Percentiles rank a stretch among this genome's conserved stretches.
phyloP scores from a whole-genome alignment of 2,797 vertebrate genomes.

The Chromis chromis region DNA sequence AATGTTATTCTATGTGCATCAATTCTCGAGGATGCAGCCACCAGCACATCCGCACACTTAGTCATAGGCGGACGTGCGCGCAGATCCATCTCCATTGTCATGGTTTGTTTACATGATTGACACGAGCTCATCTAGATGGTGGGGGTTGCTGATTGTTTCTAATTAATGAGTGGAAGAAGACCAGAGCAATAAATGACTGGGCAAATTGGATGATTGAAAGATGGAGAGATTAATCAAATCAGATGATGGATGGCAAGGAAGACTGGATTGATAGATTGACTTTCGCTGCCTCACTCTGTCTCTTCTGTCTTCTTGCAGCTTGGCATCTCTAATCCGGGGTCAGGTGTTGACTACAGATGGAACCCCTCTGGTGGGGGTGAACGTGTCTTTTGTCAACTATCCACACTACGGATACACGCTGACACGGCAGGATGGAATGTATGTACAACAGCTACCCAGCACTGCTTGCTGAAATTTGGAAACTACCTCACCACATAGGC shows the following conservation, averaged over 20 bases:
- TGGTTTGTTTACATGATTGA: conserved; percentile 74
- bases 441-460: conserved; percentile 82
- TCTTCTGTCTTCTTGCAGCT: conserved; percentile 82
- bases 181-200: conserved; percentile 63
- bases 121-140: conserved; percentile 57
- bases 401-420: conserved; percentile 98
- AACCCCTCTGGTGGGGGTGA: conserved; percentile 97
- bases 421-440: conserved; percentile 99
- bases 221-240: conserved; percentile 75
- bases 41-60: not conserved
- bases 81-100: conserved; percentile 53
- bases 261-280: conserved; percentile 54
- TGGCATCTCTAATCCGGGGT: conserved; percentile 96
- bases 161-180: conserved; percentile 75
- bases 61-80: not conserved
- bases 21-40: not conserved
- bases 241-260: conserved; percentile 69
- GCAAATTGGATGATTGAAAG: conserved; percentile 78
- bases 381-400: conserved; percentile 99
- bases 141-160: conserved; percentile 67
- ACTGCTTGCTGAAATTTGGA: conserved; percentile 58
- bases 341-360: conserved; percentile 98
- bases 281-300: conserved; percentile 53
- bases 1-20: conserved; percentile 35
- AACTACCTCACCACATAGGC: conserved; percentile 64